A percentile compares a stretch with the other conserved stretches of the same genome.
phyloP scores from a whole-genome alignment of 2,888 invertebrate genomes.

The Lypha dubia region DNA sequence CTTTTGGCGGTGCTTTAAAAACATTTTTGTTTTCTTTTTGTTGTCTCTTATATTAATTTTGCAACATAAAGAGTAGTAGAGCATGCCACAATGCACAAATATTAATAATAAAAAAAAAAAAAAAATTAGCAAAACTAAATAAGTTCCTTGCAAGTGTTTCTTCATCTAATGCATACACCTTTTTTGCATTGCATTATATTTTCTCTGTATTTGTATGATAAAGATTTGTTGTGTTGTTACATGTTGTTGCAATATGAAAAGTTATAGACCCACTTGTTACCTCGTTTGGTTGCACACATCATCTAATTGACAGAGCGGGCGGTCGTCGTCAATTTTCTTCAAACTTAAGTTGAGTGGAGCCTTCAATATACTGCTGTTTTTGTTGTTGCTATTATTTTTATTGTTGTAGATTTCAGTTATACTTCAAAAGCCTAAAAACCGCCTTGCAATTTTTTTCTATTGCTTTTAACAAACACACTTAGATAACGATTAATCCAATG shows the following conservation, averaged over 20 bases:
- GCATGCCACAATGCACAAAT: constrained; percentile 57
- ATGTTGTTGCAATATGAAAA: constrained; percentile 69
- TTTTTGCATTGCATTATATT: constrained; percentile 32
- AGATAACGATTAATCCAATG: constrained; percentile 51
- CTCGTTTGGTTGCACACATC: constrained; percentile 73
- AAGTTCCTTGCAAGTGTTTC: constrained; percentile 69
- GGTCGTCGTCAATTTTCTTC: constrained; percentile 72
- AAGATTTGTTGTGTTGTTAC: constrained; percentile 10
- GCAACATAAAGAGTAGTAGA: constrained; percentile 59
- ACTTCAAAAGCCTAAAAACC: constrained; percentile 70
- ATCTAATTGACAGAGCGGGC: constrained; percentile 73
- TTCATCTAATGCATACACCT: constrained; percentile 67
- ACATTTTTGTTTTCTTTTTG: constrained; percentile 31
- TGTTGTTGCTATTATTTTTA: constrained; percentile 51
- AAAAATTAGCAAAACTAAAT: too few relatives aligned
- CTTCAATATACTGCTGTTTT: constrained; percentile 64
- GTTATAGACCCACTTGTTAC: constrained; percentile 73
- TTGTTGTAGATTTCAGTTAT: constrained; percentile 51
- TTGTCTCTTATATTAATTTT: constrained; percentile 43
- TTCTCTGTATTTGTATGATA: constrained; percentile 18
- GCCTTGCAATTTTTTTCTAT: constrained; percentile 56
- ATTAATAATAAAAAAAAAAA: constrained; percentile 10
- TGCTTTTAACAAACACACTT: constrained; percentile 49
- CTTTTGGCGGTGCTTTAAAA: constrained; percentile 67
- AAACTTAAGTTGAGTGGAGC: constrained; percentile 71